Conservation (phyloP, 2,113 vertebrate species). For the Megaceryle torquata region DNA sequence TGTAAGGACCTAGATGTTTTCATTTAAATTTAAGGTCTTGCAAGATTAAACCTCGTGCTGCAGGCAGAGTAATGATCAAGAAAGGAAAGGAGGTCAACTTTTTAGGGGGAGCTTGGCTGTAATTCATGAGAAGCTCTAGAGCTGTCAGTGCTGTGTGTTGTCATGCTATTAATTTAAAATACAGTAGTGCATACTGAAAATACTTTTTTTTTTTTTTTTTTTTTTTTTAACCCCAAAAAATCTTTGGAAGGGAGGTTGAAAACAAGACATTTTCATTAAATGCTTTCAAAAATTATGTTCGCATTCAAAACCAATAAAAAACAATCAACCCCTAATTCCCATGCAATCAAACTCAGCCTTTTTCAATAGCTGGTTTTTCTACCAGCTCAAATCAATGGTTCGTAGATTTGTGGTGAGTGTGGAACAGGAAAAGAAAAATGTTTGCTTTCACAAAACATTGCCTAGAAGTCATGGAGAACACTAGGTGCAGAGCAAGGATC, state of each 20-base stretch:
- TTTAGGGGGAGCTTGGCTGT: neutral
- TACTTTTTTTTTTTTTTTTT: neutral
- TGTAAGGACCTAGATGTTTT: neutral
- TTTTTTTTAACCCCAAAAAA: neutral
- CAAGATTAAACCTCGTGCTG: neutral
- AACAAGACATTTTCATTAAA: neutral
- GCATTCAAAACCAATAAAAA: neutral
- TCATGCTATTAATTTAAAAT: neutral
- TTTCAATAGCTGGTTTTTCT: neutral
- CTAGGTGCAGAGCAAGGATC: neutral
- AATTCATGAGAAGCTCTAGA: neutral
- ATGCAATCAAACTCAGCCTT: neutral
- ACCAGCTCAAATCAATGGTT: neutral
- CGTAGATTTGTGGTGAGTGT: neutral
- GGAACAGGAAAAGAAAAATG: neutral
- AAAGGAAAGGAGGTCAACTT: neutral
- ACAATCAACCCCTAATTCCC: accelerated
- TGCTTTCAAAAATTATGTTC: neutral
- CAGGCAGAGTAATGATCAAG: neutral
- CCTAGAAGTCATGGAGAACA: neutral
- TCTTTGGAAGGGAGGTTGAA: neutral
- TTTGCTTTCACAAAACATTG: neutral
- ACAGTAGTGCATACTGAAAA: neutral
- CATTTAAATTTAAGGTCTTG: neutral
- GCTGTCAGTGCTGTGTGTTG: neutral